These are phyloP conservation scores for Dorcus parallelipipedus DNA, from an alignment of 2,888 invertebrate genomes.

Conservation along the genomic window DNA sequence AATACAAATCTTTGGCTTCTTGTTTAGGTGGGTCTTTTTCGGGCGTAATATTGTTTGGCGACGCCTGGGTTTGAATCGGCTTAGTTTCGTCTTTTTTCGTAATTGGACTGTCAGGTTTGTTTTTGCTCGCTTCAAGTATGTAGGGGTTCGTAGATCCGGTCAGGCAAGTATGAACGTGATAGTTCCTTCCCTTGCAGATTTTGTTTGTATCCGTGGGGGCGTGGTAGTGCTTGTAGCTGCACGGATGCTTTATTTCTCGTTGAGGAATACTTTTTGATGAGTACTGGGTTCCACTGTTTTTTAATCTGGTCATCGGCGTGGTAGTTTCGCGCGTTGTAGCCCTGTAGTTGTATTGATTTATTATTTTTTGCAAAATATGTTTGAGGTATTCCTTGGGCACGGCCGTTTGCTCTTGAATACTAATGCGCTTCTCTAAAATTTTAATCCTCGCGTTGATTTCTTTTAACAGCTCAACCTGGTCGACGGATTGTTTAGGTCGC, in stretches of 20 bases:
- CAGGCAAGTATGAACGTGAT: slow-evolving; percentile 11
- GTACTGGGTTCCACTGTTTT: slow-evolving; percentile 21
- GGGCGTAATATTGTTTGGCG: too few relatives aligned
- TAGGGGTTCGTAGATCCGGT: slow-evolving; percentile 1
- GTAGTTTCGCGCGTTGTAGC: neutral
- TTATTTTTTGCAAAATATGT: slow-evolving; percentile 43
- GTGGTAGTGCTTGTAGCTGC: neutral
- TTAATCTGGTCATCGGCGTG: neutral
- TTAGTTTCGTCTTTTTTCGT: too few relatives aligned
- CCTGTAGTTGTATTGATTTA: slow-evolving; percentile 19
- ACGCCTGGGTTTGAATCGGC: too few relatives aligned
- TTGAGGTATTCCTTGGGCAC: slow-evolving; percentile 46
- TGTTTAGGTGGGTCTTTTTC: too few relatives aligned
- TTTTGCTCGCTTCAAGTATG: neutral
- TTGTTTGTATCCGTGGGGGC: neutral
- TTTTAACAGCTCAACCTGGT: slow-evolving; percentile 21
- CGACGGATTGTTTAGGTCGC: slow-evolving; percentile 8
- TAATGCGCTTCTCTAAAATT: slow-evolving; percentile 37
- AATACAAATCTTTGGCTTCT: slow-evolving; percentile 22
- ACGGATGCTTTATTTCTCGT: neutral
- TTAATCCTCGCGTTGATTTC: slow-evolving; percentile 36
- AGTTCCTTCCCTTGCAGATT: neutral
- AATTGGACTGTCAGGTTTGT: too few relatives aligned
- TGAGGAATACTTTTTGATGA: slow-evolving; percentile 1
- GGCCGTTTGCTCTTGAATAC: slow-evolving; percentile 40